Conservation (phyloP, 2,888 invertebrate genomes). For the Xestobium rufovillosum region DNA sequence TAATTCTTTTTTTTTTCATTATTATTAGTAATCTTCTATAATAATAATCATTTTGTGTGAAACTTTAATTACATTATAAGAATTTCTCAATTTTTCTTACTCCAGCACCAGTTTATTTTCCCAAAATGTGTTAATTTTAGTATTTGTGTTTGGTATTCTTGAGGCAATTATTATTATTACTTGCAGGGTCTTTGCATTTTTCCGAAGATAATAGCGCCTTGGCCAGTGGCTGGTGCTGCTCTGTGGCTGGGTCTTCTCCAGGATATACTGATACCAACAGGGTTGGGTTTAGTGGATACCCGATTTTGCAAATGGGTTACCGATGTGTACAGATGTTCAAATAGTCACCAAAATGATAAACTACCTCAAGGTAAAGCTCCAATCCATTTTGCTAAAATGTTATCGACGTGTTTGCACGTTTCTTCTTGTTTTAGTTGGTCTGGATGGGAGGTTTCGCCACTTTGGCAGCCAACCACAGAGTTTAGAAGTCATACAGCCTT, state of each 20-base stretch:
- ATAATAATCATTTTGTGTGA: too few species aligned
- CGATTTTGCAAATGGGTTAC: conserved; percentile 51
- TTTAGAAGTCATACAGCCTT: conserved; percentile 31
- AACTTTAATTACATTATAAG: too few species aligned
- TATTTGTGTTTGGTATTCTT: too few species aligned
- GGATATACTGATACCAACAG: conserved; percentile 50
- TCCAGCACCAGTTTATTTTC: too few species aligned
- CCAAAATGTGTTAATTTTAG: too few species aligned
- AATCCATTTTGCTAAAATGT: too few species aligned
- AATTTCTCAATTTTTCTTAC: too few species aligned
- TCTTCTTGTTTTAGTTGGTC: conserved; percentile 39
- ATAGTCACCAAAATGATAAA: conserved; percentile 37
- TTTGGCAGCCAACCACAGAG: conserved; percentile 44
- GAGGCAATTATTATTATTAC: too few species aligned
- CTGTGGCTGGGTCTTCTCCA: conserved; percentile 52
- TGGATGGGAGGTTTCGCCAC: conserved; percentile 53
- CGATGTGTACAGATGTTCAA: conserved; percentile 44
- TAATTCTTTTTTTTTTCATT: too few species aligned
- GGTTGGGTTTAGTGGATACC: conserved; percentile 51
- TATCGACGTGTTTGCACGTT: too few species aligned
- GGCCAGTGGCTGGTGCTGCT: conserved; percentile 49
- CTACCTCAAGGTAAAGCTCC: conserved; percentile 39
- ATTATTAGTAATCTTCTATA: too few species aligned
- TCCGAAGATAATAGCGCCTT: conserved; percentile 45
- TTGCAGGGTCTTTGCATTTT: conserved; percentile 47